Conservation (phyloP, 2,888 invertebrate species). For the Frankliniella fusca region DNA sequence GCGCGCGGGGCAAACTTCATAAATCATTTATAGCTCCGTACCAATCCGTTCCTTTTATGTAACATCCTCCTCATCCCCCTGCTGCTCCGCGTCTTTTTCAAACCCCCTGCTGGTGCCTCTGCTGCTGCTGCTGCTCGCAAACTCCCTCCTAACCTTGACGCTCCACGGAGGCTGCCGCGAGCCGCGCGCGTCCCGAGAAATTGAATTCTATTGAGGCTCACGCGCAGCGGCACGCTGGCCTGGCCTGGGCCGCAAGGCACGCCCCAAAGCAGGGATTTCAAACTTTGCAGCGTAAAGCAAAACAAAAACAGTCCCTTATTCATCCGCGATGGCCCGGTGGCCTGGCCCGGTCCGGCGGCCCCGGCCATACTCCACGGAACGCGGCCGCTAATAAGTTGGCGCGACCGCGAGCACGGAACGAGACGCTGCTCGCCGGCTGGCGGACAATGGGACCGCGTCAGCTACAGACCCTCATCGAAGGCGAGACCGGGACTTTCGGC, state of each 20-base stretch:
- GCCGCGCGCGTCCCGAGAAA: not conserved
- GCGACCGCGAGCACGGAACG: too few species aligned
- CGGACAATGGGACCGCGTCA: too few species aligned
- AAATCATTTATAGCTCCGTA: not conserved
- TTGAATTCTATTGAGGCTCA: conserved; percentile 11
- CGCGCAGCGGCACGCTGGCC: not conserved
- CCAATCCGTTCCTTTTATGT: conserved; percentile 21
- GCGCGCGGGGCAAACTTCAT: not conserved
- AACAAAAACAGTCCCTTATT: not conserved
- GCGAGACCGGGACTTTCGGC: too few species aligned
- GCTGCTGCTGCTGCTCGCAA: not conserved
- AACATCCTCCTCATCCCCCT: conserved; percentile 2
- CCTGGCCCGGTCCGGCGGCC: not conserved
- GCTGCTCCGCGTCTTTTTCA: not conserved
- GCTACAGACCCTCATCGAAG: too few species aligned
- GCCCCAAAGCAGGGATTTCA: not conserved
- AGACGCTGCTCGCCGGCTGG: too few species aligned
- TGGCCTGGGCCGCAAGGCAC: not conserved
- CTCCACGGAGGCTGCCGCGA: not conserved
- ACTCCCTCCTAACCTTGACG: not conserved
- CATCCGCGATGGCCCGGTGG: not conserved
- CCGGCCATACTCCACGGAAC: not conserved
- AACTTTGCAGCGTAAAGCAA: not conserved
- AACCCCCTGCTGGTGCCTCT: not conserved
- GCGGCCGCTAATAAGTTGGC: too few species aligned